phyloP scores from a whole-genome alignment of 2,113 vertebrate species.

The Urocolius indicus region DNA sequence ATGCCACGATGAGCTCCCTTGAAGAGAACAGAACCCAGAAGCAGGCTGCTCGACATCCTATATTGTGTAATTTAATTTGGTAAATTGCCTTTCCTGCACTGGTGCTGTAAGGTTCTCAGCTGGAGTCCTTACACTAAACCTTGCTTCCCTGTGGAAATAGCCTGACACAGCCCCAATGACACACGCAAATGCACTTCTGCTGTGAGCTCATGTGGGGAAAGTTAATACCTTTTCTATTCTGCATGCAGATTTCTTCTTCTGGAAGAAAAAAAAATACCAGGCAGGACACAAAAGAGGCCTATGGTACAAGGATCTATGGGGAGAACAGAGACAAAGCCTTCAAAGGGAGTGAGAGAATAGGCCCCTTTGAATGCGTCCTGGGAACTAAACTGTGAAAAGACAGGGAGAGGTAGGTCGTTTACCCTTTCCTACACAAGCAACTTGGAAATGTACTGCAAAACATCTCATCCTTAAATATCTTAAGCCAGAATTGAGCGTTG shows the following conservation, averaged over 20 bases:
- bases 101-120: not conserved
- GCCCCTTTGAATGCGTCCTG: not conserved
- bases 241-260: constrained; percentile 17
- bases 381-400: not conserved
- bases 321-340: constrained; percentile 36
- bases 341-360: not conserved
- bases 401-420: constrained; percentile 37
- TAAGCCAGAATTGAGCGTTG: not conserved
- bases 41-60: constrained; percentile 26
- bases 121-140: not conserved
- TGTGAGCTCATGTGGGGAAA: not conserved
- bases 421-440: not conserved
- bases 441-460: constrained; percentile 8
- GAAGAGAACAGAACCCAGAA: constrained; percentile 17
- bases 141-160: not conserved
- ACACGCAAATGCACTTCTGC: not conserved
- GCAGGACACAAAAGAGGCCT: constrained; percentile 15
- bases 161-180: not conserved
- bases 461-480: constrained; percentile 24
- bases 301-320: not conserved
- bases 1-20: constrained; percentile 30
- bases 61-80: constrained; percentile 63
- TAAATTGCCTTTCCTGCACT: constrained; percentile 34
- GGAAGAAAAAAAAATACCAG: not conserved
- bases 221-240: constrained; percentile 15